phyloP scores from a whole-genome alignment of 2,113 vertebrate species.

The Prochilodus magdalenae region DNA sequence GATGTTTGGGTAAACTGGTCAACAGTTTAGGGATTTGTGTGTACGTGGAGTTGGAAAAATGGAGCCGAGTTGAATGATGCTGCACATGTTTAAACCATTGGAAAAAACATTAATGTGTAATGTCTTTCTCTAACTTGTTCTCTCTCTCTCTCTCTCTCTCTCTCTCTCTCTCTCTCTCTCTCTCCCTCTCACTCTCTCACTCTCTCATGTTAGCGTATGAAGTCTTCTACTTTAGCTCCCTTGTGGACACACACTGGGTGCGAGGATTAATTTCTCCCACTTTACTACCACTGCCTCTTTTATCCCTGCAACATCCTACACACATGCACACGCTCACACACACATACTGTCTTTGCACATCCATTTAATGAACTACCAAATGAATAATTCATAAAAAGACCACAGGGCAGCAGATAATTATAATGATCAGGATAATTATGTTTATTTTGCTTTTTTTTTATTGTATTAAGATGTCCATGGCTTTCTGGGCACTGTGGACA shows the following conservation, averaged over 20 bases:
- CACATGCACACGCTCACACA: conserved; percentile 50
- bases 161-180: too few relatives aligned
- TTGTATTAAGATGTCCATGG: conserved; percentile 83
- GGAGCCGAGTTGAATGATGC: neutral
- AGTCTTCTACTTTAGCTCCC: neutral
- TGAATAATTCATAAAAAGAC: conserved; percentile 79
- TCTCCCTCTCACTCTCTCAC: neutral
- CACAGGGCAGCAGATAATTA: conserved; percentile 82
- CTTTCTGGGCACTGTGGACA: conserved; percentile 68
- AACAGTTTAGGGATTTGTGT: neutral
- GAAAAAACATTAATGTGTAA: neutral
- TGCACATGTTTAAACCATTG: conserved; percentile 15
- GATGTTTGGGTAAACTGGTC: conserved; percentile 6
- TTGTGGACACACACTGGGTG: conserved; percentile 5
- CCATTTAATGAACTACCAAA: conserved; percentile 80
- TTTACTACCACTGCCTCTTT: conserved; percentile 44
- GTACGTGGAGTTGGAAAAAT: neutral
- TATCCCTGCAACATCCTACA: conserved; percentile 47
- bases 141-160: too few relatives aligned
- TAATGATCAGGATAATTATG: conserved; percentile 81
- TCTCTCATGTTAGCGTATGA: neutral
- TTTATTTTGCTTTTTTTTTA: conserved; percentile 82
- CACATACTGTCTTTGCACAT: conserved; percentile 57
- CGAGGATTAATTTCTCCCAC: conserved; percentile 40
- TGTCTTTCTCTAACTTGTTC: neutral